These are phyloP conservation scores for Helleia helle DNA, from an alignment of 2,888 invertebrate genomes.

Conservation along the genomic window DNA sequence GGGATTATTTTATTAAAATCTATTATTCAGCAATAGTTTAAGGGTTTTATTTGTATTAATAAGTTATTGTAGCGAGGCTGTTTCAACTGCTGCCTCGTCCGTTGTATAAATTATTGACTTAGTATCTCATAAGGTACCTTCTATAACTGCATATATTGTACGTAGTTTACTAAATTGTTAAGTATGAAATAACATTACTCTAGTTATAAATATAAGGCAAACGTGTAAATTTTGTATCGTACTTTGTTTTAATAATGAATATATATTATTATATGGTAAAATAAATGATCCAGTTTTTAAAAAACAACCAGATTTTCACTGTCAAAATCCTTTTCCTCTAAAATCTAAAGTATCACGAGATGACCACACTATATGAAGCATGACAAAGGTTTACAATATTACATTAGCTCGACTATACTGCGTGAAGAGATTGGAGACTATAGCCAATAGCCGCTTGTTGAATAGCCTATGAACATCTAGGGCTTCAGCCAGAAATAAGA, in stretches of 20 bases:
- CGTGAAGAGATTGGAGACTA: no score
- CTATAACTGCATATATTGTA: conserved; percentile 71
- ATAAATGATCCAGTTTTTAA: conserved; percentile 79
- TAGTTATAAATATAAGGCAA: conserved; percentile 70
- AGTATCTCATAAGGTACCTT: conserved; percentile 50
- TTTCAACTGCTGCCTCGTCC: conserved; percentile 49
- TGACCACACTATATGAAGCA: conserved; percentile 7
- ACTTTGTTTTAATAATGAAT: conserved; percentile 81
- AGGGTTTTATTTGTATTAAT: conserved; percentile 36
- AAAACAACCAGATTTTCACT: conserved; percentile 64
- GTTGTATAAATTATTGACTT: conserved; percentile 69
- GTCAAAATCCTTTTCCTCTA: conserved; percentile 12
- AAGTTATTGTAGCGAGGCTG: conserved; percentile 34
- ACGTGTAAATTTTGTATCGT: conserved; percentile 85
- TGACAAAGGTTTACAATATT: no score
- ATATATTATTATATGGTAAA: conserved; percentile 82
- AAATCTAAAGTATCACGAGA: neutral
- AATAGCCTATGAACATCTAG: no score
- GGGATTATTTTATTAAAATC: conserved; percentile 52
- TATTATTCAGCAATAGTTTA: conserved; percentile 51
- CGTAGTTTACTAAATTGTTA: conserved; percentile 71
- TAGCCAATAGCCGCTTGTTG: no score
- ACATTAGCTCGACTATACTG: no score
- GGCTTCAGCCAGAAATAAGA: no score
- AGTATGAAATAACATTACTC: conserved; percentile 69